Evolutionary conservation across 2,113 vertebrate genomes (phyloP).

Genomic region (Sylvilagus bachmani): DNA sequence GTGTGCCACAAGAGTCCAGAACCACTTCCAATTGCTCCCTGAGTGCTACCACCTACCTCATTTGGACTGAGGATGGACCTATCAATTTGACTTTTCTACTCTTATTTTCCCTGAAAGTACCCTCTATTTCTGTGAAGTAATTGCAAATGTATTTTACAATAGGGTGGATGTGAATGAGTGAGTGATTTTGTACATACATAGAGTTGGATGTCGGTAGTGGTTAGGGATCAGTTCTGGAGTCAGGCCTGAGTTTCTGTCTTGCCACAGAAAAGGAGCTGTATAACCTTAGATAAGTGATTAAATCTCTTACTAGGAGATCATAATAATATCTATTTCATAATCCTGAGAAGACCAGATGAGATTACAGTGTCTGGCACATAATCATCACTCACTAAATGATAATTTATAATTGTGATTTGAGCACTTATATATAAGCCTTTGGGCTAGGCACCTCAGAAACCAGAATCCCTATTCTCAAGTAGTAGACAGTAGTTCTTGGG

Average conservation of each 20-base stretch:
- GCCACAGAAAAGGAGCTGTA: neutral
- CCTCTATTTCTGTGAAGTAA: slow-evolving; percentile 13
- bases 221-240: neutral
- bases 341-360: neutral
- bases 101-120: neutral
- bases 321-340: slow-evolving; percentile 7
- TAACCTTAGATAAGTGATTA: neutral
- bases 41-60: neutral
- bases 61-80: neutral
- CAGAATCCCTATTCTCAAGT: neutral
- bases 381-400: neutral
- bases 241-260: slow-evolving; percentile 25
- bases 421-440: neutral
- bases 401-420: neutral
- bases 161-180: neutral
- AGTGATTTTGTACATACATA: neutral
- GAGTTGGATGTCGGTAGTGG: neutral
- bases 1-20: neutral
- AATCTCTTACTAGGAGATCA: neutral
- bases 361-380: neutral
- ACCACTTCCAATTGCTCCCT: neutral
- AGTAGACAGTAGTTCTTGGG: neutral
- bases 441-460: neutral
- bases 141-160: slow-evolving; percentile 39
- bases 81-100: neutral